Percentiles rank a stretch among this genome's conserved stretches.
Conservation (phyloP, 2,113 vertebrate species). For the Myotis lucifugus region DNA sequence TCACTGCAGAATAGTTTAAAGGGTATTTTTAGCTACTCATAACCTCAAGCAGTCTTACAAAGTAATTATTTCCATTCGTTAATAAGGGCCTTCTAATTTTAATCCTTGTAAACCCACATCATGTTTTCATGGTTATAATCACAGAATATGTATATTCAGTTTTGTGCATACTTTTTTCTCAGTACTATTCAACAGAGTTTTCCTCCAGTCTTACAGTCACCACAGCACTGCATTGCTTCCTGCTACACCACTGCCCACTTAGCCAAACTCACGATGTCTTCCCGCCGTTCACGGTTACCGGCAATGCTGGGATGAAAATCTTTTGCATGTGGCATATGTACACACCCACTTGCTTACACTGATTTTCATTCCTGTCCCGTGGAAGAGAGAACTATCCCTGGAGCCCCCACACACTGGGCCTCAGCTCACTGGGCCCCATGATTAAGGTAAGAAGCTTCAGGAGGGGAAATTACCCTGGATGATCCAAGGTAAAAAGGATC, state of each 20-base stretch:
- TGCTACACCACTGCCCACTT: background rate
- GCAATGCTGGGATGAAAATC: background rate
- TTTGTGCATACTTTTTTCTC: background rate
- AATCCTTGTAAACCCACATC: background rate
- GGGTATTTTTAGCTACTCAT: background rate
- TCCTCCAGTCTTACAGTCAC: background rate
- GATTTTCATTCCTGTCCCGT: background rate
- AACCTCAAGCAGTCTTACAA: background rate
- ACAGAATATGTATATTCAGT: background rate
- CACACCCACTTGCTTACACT: background rate
- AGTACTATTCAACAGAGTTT: background rate
- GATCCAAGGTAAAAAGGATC: background rate
- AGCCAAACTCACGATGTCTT: background rate
- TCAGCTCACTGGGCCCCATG: background rate
- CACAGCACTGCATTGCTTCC: background rate
- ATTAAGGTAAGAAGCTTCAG: background rate
- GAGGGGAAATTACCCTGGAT: background rate
- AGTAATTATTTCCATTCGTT: slow-evolving; percentile 45
- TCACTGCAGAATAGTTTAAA: background rate
- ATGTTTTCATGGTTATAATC: slow-evolving; percentile 23
- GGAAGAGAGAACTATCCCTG: background rate
- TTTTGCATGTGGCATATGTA: background rate
- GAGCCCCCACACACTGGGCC: background rate
- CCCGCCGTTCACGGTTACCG: rapidly evolving
- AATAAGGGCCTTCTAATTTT: slow-evolving; percentile 37